phyloP scores from a whole-genome alignment of 2,797 vertebrate genomes.

The Rhinatrema bivittatum region DNA sequence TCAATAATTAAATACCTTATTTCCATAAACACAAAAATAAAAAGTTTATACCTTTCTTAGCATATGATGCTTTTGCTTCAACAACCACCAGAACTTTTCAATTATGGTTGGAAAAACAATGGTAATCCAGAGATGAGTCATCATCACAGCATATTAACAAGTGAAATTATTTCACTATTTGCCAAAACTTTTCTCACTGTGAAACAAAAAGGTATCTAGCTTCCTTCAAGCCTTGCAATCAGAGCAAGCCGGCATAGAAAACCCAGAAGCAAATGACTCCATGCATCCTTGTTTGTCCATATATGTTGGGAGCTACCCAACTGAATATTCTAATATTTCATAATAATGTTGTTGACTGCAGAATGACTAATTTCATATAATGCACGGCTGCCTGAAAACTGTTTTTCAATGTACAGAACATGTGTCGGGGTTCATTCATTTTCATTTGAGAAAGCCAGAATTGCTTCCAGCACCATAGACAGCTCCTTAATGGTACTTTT shows the following conservation, averaged over 20 bases:
- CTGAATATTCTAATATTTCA: conserved; percentile 34
- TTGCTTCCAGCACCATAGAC: conserved; percentile 12
- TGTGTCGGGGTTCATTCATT: conserved; percentile 38
- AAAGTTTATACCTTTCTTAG: conserved; percentile 24
- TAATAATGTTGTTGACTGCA: conserved; percentile 32
- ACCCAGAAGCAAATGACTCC: too few species aligned
- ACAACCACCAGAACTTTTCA: conserved; percentile 41
- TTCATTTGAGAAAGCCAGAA: conserved; percentile 29
- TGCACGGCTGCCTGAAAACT: conserved; percentile 30
- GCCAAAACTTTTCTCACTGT: conserved; percentile 25
- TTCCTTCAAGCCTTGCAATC: conserved; percentile 9
- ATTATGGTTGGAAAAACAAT: too few species aligned
- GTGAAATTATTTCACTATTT: conserved; percentile 20
- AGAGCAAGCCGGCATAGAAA: too few species aligned
- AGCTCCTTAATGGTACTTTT: conserved; percentile 10
- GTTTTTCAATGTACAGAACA: conserved; percentile 25
- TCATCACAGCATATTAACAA: conserved; percentile 37
- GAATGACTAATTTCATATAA: conserved; percentile 34
- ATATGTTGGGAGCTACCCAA: conserved; percentile 25
- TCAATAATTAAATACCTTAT: too few species aligned
- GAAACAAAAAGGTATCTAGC: conserved; percentile 32
- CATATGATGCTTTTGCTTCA: conserved; percentile 35
- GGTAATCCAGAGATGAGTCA: conserved; percentile 36
- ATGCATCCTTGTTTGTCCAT: too few species aligned
- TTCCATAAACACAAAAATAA: too few species aligned